Conservation (phyloP, 2,888 invertebrate genomes). For the Malthinus flaveolus region DNA sequence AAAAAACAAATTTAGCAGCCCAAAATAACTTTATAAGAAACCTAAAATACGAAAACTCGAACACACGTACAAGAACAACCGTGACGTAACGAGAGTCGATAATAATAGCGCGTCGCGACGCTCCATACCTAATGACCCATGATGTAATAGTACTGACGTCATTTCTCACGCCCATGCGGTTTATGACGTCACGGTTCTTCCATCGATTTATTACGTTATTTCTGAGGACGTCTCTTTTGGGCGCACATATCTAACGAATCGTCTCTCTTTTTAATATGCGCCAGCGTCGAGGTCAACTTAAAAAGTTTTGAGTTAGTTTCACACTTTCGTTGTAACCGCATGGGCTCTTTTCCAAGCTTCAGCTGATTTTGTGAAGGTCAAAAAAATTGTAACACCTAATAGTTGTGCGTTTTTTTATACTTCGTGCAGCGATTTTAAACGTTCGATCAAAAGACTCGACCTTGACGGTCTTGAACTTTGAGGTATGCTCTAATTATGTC, state of each 20-base stretch:
- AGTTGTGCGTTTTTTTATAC: background rate
- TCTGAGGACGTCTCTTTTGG: slow-evolving; percentile 32
- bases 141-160: slow-evolving; percentile 43
- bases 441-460: background rate
- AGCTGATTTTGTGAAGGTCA: slow-evolving; percentile 11
- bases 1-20: no score
- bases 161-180: slow-evolving; percentile 39
- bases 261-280: slow-evolving; percentile 35
- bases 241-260: background rate
- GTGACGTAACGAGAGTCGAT: slow-evolving; percentile 44
- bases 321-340: slow-evolving; percentile 16
- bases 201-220: slow-evolving; percentile 45
- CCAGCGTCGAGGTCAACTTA: slow-evolving; percentile 44
- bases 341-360: slow-evolving; percentile 13
- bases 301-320: slow-evolving; percentile 37
- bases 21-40: background rate
- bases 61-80: slow-evolving; percentile 19
- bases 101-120: slow-evolving; percentile 43
- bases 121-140: slow-evolving; percentile 37
- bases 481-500: background rate
- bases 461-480: background rate
- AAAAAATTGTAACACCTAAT: background rate
- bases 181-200: slow-evolving; percentile 41
- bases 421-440: background rate
- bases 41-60: slow-evolving; percentile 25